Evolutionary conservation across 2,888 invertebrate species (phyloP), one percentile per base, ranked within the genome.

Genomic region (Plutella xylostella): DNA sequence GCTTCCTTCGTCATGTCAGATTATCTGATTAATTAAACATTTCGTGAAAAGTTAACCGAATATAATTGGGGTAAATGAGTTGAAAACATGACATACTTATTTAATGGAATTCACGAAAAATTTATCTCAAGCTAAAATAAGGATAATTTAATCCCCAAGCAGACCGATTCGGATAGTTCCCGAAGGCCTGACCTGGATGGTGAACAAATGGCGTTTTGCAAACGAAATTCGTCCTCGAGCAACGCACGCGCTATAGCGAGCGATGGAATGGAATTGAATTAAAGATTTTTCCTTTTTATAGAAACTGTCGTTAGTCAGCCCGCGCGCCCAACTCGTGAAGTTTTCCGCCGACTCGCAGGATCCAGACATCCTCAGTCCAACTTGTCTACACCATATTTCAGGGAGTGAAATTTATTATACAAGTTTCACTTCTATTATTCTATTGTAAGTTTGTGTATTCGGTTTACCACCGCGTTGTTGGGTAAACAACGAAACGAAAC

Each of bases 341-440:
- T 69, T 68, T 61, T 55, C 51, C 56, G 57, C 51, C 54, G 53
- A 51, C 53, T 55, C 54, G 58, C 40, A 49, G 56, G 55, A 56
- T 60, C 55, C 56, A 56, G 58, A 57, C 57, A 58, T 58, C 42
- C 47, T 49, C 48, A 64, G 56, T 63, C 58, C 59, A 60, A 63
- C 65, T 62, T 63, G 62, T 67, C 61, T 65, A 58, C 58, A 58
- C 55, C 58, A 60, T 65, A 64, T 61, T 64, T 62, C 56, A 60
- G 42, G 47, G 56, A 54, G 58, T 61, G 37, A 40, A 30, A 61
- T 65, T 65, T 62, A 63, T 66, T 59, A 60, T 57, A 51, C 43
- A 58, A 62, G 53, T 65, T 62, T 58, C 53, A 55, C 51, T 51
- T 18, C 45, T 48, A 46, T 51, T 51, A 45, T 43, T 45, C 25